A percentile compares a stretch with the other conserved stretches of the same genome.
phyloP scores from a whole-genome alignment of 1,140 invertebrate species.

The Oreohelix idahoensis region DNA sequence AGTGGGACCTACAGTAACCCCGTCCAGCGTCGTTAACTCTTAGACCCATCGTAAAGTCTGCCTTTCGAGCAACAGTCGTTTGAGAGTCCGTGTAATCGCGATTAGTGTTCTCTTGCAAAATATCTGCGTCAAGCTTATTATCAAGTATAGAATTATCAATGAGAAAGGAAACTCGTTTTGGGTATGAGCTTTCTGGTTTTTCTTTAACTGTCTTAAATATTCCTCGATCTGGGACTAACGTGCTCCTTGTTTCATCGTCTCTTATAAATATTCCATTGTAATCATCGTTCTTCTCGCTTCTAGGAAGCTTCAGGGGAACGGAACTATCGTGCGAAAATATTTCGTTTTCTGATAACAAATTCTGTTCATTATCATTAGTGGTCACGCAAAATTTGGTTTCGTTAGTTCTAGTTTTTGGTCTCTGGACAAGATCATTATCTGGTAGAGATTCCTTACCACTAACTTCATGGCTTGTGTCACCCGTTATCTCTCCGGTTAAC shows the following conservation, averaged over 20 bases:
- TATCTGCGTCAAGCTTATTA: neutral
- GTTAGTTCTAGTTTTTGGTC: neutral
- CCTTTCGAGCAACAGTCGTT: neutral
- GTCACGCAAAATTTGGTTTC: neutral
- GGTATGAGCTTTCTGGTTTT: neutral
- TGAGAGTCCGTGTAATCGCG: neutral
- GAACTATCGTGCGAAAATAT: neutral
- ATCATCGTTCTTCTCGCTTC: neutral
- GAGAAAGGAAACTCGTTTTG: neutral
- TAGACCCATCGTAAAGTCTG: neutral
- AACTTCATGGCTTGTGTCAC: neutral
- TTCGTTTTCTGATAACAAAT: neutral
- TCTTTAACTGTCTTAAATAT: neutral
- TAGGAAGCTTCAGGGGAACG: neutral
- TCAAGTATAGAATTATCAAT: neutral
- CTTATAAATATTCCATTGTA: neutral
- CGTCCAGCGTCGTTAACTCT: neutral
- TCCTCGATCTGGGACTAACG: neutral
- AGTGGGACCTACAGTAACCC: neutral
- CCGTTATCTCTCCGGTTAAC: neutral
- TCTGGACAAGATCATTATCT: neutral
- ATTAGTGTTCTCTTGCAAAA: neutral
- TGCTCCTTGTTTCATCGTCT: neutral
- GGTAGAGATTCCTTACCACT: neutral
- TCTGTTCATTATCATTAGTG: neutral